Percentiles rank a stretch among this genome's conserved stretches.
These are phyloP conservation scores for Tyria jacobaeae DNA, from an alignment of 2,888 invertebrate species.

Conservation along the genomic window DNA sequence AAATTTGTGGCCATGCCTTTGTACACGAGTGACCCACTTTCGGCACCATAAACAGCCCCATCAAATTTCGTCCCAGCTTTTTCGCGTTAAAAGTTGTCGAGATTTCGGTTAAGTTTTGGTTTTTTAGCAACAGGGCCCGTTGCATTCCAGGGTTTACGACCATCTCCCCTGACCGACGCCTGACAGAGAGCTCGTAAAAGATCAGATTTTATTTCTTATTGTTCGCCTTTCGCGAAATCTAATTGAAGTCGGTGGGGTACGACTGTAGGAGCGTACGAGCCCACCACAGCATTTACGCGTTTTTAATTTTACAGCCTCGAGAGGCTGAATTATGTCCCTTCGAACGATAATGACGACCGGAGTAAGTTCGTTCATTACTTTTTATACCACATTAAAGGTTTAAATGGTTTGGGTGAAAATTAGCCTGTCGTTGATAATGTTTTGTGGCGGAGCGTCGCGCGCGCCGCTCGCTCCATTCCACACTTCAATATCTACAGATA, in stretches of 20 bases:
- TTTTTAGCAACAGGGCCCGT: slow-evolving; percentile 76
- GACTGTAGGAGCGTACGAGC: slow-evolving; percentile 20
- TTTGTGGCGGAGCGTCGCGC: slow-evolving; percentile 12
- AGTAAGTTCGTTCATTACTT: slow-evolving; percentile 75
- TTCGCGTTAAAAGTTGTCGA: slow-evolving; percentile 63
- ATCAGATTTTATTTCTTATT: slow-evolving; percentile 85
- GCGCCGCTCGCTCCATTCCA: slow-evolving; percentile 6
- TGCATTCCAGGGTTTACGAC: slow-evolving; percentile 82
- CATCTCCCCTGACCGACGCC: slow-evolving; percentile 75
- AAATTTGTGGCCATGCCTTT: slow-evolving; percentile 51
- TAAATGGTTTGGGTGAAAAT: slow-evolving; percentile 55
- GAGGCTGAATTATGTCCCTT: slow-evolving; percentile 75
- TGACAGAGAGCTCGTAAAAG: slow-evolving; percentile 82
- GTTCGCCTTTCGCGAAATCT: slow-evolving; percentile 85
- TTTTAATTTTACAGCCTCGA: slow-evolving; percentile 80
- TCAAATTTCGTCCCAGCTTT: slow-evolving; percentile 72
- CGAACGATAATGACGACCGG: slow-evolving; percentile 66
- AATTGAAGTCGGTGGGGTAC: slow-evolving; percentile 78
- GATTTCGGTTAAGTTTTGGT: slow-evolving; percentile 68
- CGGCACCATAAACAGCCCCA: slow-evolving; percentile 73
- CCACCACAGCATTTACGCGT: slow-evolving; percentile 77
- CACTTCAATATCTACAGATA: slow-evolving; percentile 12
- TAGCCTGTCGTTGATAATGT: slow-evolving; percentile 31
- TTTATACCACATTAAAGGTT: slow-evolving; percentile 76
- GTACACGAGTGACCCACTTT: slow-evolving; percentile 77